phyloP scores from a whole-genome alignment of 2,113 vertebrate species.

The Rattus norvegicus region DNA sequence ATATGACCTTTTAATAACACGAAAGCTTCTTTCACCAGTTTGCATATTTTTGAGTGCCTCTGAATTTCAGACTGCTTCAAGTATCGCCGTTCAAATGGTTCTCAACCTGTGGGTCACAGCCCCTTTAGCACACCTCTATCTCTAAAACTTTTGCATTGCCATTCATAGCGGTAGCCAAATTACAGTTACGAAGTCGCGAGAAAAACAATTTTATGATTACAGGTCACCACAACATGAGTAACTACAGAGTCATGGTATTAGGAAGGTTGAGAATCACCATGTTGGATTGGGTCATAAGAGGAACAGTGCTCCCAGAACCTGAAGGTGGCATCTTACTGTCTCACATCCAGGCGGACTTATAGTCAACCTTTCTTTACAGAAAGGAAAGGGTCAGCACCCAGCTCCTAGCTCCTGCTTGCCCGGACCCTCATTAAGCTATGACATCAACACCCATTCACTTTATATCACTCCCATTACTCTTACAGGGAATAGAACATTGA shows the following conservation, averaged over 20 bases:
- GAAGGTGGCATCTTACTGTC: background rate
- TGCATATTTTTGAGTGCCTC: background rate
- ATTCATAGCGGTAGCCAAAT: background rate
- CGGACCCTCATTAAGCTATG: background rate
- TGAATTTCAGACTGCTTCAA: background rate
- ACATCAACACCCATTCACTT: background rate
- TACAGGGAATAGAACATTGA: background rate
- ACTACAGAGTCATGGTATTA: background rate
- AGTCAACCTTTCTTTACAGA: background rate
- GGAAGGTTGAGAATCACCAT: background rate
- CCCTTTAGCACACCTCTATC: background rate
- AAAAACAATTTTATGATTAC: background rate
- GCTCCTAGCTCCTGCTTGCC: accelerated
- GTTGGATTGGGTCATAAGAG: background rate
- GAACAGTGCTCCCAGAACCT: background rate
- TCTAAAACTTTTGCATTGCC: background rate
- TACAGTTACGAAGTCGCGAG: background rate
- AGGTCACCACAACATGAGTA: background rate
- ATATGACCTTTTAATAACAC: slow-evolving; percentile 13
- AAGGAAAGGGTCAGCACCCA: background rate
- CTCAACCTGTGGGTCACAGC: background rate
- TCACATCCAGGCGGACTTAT: background rate
- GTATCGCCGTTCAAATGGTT: background rate
- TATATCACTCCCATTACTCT: background rate
- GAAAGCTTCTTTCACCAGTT: background rate